Evolutionary conservation across 2,888 invertebrate species (phyloP).

Genomic region (Cyclophora punctaria): DNA sequence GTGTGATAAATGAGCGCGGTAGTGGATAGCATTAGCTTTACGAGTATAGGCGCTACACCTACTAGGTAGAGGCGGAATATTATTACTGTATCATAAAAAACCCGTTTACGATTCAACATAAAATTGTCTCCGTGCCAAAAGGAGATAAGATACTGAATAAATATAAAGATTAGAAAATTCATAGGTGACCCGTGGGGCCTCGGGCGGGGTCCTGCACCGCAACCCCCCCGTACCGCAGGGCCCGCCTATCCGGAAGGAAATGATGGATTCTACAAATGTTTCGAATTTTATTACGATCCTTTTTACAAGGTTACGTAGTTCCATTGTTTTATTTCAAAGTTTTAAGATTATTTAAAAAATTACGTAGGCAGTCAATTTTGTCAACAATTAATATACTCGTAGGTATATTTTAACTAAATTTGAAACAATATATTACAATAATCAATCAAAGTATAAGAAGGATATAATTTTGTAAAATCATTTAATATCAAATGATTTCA

Average conservation of each 20-base stretch:
- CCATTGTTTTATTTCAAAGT: conserved; percentile 10
- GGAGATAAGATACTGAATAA: conserved; percentile 51
- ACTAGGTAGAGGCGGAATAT: no score
- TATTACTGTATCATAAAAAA: conserved; percentile 18
- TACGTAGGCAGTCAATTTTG: background rate
- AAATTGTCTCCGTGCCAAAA: conserved; percentile 45
- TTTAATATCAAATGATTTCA: no score
- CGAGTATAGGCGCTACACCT: no score
- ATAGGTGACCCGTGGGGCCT: conserved; percentile 43
- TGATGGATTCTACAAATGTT: conserved; percentile 32
- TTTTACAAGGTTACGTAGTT: conserved; percentile 18
- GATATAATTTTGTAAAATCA: no score
- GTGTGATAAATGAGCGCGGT: no score
- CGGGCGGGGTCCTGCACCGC: conserved; percentile 1
- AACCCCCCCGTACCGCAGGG: conserved; percentile 2
- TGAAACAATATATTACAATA: no score
- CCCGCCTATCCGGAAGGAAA: conserved; percentile 3
- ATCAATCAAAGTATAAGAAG: no score
- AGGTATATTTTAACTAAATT: no score
- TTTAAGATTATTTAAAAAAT: no score
- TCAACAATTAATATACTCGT: no score
- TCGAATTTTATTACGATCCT: conserved; percentile 36
- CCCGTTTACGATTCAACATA: conserved; percentile 43
- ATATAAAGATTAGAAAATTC: conserved; percentile 58
- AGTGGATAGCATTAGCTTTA: no score